A percentile compares a stretch with the other conserved stretches of the same genome.
Evolutionary conservation across 2,888 invertebrate species (phyloP).

Genomic region (Dryocosmus kuriphilus): DNA sequence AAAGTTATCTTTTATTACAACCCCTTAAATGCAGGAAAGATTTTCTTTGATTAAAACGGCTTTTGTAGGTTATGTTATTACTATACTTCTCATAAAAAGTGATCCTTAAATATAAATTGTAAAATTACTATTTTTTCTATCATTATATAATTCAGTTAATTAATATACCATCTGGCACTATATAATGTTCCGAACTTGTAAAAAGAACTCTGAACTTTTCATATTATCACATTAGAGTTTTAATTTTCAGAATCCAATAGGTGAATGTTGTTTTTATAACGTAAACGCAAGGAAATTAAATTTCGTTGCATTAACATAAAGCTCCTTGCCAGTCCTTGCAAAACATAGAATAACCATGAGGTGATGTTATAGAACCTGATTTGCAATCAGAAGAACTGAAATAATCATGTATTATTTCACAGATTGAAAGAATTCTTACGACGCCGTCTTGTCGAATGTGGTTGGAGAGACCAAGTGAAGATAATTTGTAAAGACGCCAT

Average conservation of each 20-base stretch:
- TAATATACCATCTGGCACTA: not conserved
- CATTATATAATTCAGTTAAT: not conserved
- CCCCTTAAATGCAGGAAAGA: not conserved
- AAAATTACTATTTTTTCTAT: not conserved
- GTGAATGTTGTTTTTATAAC: too few relatives aligned
- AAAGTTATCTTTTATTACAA: not conserved
- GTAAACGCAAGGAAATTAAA: too few relatives aligned
- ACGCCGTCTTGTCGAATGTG: conserved; percentile 91
- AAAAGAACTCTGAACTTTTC: too few relatives aligned
- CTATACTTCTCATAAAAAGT: not conserved
- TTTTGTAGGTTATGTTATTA: not conserved
- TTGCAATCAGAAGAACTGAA: not conserved
- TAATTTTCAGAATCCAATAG: too few relatives aligned
- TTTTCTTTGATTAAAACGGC: not conserved
- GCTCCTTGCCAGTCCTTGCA: too few relatives aligned
- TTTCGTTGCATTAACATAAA: too few relatives aligned
- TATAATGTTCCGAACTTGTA: too few relatives aligned
- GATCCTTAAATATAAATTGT: not conserved
- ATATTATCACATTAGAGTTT: too few relatives aligned
- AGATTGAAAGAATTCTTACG: conserved; percentile 89
- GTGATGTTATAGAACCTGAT: not conserved
- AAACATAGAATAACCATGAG: too few relatives aligned
- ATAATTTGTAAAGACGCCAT: conserved; percentile 91
- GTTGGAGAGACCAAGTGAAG: conserved; percentile 96
- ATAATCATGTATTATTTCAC: conserved; percentile 60